These are phyloP conservation scores for Drosophila phalerata DNA, from an alignment of 2,888 invertebrate genomes.

Conservation along the genomic window DNA sequence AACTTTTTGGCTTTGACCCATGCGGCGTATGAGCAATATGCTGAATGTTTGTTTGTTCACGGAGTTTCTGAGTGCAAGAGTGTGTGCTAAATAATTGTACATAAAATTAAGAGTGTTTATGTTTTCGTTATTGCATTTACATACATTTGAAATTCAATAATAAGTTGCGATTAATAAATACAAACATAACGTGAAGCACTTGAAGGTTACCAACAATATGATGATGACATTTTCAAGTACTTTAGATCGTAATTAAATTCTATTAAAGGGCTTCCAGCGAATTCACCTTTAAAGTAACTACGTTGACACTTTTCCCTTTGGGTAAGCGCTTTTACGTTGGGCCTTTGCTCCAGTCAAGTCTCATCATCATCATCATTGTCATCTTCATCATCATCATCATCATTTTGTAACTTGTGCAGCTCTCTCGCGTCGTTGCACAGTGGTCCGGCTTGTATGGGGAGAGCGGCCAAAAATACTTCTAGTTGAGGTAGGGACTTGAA, in stretches of 20 bases:
- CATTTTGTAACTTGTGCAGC: constrained; percentile 23
- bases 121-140: constrained; percentile 41
- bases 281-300: constrained; percentile 22
- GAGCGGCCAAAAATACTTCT: too few relatives aligned
- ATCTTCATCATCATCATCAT: constrained; percentile 25
- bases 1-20: constrained; percentile 30
- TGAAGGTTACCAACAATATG: neutral
- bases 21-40: constrained; percentile 34
- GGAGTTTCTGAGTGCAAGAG: neutral
- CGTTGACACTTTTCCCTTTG: constrained; percentile 22
- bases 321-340: constrained; percentile 40
- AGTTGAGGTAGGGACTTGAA: too few relatives aligned
- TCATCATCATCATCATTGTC: constrained; percentile 35
- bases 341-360: constrained; percentile 56
- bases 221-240: too few relatives aligned
- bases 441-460: too few relatives aligned
- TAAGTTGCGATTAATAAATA: neutral
- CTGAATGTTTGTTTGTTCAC: constrained; percentile 6
- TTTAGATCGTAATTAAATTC: constrained; percentile 1
- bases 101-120: constrained; percentile 49
- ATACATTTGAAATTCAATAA: constrained; percentile 32
- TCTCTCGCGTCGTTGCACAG: constrained; percentile 18
- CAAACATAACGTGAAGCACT: neutral
- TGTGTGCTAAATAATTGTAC: constrained; percentile 33
- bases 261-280: constrained; percentile 31